Conservation (phyloP, 2,113 vertebrate species). For the Ursus arctos region DNA sequence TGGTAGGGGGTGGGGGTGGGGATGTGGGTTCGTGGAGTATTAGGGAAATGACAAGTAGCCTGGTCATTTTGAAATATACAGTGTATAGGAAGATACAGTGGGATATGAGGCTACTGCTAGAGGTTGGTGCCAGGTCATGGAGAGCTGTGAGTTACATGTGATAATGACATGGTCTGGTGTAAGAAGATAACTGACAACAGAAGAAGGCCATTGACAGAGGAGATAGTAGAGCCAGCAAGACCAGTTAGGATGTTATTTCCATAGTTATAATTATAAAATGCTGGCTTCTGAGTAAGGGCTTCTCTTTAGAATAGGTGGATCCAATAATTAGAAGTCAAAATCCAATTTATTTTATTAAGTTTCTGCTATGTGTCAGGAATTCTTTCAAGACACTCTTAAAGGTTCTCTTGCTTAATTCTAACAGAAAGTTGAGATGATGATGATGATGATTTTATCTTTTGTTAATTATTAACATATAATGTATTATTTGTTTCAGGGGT, state of each 20-base stretch:
- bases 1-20: not conserved
- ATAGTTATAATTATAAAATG: not conserved
- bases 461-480: too few relatives aligned
- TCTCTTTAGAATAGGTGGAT: not conserved
- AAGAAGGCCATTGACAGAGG: not conserved
- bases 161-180: not conserved
- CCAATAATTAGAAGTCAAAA: not conserved
- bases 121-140: not conserved
- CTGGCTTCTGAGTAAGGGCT: not conserved
- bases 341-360: conserved; percentile 16
- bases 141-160: not conserved
- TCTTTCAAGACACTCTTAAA: not conserved
- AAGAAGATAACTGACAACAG: not conserved
- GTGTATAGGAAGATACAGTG: not conserved
- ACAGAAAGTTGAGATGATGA: not conserved
- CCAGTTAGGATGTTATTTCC: not conserved
- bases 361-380: not conserved
- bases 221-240: not conserved
- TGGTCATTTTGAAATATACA: not conserved
- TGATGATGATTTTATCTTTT: too few relatives aligned
- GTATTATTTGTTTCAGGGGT: too few relatives aligned
- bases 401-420: not conserved
- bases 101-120: not conserved
- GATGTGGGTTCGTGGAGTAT: not conserved
- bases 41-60: not conserved